A percentile compares a stretch with the other conserved stretches of the same genome.
phyloP scores from a whole-genome alignment of 2,797 vertebrate species.

The Sebastes cheni region DNA sequence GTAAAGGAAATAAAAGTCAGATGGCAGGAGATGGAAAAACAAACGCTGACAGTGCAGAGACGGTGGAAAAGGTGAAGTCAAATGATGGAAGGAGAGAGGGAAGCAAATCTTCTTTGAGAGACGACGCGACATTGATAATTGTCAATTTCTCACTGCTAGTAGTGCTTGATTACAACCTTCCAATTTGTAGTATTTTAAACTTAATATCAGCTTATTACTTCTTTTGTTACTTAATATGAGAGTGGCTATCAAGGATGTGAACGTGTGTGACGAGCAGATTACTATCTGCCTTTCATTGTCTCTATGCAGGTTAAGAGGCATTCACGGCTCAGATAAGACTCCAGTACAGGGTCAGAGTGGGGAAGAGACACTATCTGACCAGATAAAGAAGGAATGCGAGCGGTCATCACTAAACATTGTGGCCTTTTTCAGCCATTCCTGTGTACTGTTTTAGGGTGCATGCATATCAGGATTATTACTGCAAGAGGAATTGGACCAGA shows the following conservation, averaged over 20 bases:
- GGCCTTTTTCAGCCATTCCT: constrained; percentile 28
- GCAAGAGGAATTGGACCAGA: constrained; percentile 13
- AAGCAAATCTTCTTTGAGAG: not conserved
- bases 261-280: constrained; percentile 7
- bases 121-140: not conserved
- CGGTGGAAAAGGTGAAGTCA: not conserved
- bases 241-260: not conserved
- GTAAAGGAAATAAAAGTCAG: not conserved
- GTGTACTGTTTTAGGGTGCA: constrained; percentile 10
- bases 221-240: not conserved
- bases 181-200: not conserved
- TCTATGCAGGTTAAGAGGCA: constrained; percentile 4
- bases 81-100: not conserved
- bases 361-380: constrained; percentile 49
- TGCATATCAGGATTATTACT: constrained; percentile 16
- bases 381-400: constrained; percentile 66
- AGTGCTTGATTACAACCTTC: not conserved
- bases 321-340: constrained; percentile 54
- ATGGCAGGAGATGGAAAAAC: not conserved
- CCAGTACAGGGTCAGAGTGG: constrained; percentile 30
- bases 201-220: not conserved
- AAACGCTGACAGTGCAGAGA: not conserved
- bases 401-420: constrained; percentile 1
- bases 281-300: constrained; percentile 42
- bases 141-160: not conserved